phyloP scores from a whole-genome alignment of 1,140 invertebrate species.

The Pseudomyrmex gracilis region DNA sequence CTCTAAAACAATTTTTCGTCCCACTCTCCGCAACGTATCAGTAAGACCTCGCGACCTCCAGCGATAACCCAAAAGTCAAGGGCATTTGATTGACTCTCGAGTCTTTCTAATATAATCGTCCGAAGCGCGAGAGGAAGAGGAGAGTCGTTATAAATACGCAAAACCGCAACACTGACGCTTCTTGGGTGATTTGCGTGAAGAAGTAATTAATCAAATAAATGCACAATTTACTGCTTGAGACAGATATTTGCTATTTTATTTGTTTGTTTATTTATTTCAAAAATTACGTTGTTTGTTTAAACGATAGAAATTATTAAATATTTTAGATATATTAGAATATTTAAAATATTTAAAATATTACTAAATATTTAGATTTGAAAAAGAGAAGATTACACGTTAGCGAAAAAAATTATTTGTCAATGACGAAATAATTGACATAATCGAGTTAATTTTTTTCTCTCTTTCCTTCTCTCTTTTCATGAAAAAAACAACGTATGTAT shows the following conservation, averaged over 20 bases:
- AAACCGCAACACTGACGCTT: neutral
- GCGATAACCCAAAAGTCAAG: conserved; percentile 84
- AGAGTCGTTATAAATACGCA: conserved; percentile 22
- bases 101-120: conserved; percentile 63
- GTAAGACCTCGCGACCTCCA: conserved; percentile 75
- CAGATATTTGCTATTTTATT: neutral
- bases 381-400: neutral
- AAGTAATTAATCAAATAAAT: conserved; percentile 23
- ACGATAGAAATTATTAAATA: neutral
- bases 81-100: conserved; percentile 76
- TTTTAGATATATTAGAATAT: neutral
- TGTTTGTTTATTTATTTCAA: neutral
- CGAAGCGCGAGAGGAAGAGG: neutral
- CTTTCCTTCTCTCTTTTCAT: too few relatives aligned
- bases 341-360: conserved; percentile 1
- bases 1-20: conserved; percentile 76
- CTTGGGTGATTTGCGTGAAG: neutral
- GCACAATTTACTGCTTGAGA: neutral
- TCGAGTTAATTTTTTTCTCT: too few relatives aligned
- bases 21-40: conserved; percentile 70
- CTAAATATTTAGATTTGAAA: neutral
- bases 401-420: too few relatives aligned
- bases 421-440: neutral
- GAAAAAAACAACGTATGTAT: too few relatives aligned
- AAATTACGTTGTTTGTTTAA: neutral